These are phyloP conservation scores for Idaea aversata DNA, from an alignment of 2,888 invertebrate genomes.

Conservation along the genomic window DNA sequence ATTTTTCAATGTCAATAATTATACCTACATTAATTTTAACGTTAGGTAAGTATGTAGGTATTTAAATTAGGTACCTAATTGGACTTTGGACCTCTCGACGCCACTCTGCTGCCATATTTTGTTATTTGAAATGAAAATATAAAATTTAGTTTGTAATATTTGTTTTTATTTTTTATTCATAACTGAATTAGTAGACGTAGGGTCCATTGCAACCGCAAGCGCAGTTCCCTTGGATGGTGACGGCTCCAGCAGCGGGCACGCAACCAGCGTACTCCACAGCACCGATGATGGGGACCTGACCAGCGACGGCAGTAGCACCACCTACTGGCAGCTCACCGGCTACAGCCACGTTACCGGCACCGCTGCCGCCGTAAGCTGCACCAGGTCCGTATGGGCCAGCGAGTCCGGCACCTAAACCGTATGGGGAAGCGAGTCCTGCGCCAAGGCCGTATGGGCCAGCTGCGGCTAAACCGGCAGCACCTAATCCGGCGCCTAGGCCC, in stretches of 20 bases:
- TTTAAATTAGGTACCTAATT: no score
- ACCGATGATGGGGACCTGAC: slow-evolving; percentile 39
- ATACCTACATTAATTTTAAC: no score
- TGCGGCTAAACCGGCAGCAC: background rate
- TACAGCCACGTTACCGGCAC: slow-evolving; percentile 37
- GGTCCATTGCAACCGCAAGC: slow-evolving; percentile 29
- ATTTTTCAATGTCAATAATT: no score
- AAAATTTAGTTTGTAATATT: background rate
- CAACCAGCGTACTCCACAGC: slow-evolving; percentile 33
- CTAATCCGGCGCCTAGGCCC: background rate
- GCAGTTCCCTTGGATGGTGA: slow-evolving; percentile 31
- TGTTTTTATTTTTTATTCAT: background rate
- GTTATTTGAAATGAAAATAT: background rate
- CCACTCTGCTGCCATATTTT: no score
- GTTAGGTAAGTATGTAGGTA: no score
- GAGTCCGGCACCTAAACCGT: slow-evolving; percentile 10
- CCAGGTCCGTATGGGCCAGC: slow-evolving; percentile 4
- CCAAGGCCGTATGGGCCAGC: slow-evolving; percentile 4
- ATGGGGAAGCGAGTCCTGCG: slow-evolving; percentile 17
- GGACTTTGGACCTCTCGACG: no score
- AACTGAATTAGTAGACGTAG: slow-evolving; percentile 14
- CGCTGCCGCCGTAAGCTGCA: slow-evolving; percentile 23
- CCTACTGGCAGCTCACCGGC: slow-evolving; percentile 36
- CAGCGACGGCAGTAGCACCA: slow-evolving; percentile 34
- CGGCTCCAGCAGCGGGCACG: slow-evolving; percentile 33